Conservation (phyloP, 2,888 invertebrate species). For the Oscheius sp. region DNA sequence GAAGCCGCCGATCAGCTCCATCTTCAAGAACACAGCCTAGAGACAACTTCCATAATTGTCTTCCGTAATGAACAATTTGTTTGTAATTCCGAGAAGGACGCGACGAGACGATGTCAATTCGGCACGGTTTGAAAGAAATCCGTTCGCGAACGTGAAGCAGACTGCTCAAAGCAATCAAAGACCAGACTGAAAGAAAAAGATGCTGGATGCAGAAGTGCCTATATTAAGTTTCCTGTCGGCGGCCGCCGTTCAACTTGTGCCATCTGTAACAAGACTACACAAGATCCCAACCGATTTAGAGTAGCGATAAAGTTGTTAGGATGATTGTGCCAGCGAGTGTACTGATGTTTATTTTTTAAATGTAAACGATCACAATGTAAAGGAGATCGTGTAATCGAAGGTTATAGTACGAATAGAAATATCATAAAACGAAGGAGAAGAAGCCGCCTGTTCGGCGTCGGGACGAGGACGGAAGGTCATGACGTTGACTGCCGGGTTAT, state of each 20-base stretch:
- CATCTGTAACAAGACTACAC: not conserved
- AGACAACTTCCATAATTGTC: too few relatives aligned
- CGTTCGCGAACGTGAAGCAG: conserved; percentile 4
- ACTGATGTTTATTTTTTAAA: too few relatives aligned
- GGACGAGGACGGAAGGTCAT: conserved; percentile 25
- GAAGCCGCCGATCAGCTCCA: too few relatives aligned
- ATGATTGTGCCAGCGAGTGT: too few relatives aligned
- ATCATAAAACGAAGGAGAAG: too few relatives aligned
- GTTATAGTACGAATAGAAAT: not conserved
- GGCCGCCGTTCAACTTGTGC: not conserved
- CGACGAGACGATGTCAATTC: conserved; percentile 36
- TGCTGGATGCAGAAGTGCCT: not conserved
- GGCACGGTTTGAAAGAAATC: conserved; percentile 23
- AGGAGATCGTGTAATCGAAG: not conserved
- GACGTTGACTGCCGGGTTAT: conserved; percentile 25
- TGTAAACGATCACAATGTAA: too few relatives aligned
- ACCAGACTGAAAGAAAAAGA: not conserved
- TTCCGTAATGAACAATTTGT: too few relatives aligned
- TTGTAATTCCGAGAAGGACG: too few relatives aligned
- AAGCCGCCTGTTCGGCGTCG: not conserved
- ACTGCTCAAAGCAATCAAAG: conserved; percentile 15
- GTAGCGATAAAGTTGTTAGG: too few relatives aligned
- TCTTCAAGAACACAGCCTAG: too few relatives aligned
- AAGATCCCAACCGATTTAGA: too few relatives aligned
- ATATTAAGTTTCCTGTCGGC: not conserved